Conservation (phyloP, 92 coral and sea anemone genomes). For the Blastomussa wellsi region DNA sequence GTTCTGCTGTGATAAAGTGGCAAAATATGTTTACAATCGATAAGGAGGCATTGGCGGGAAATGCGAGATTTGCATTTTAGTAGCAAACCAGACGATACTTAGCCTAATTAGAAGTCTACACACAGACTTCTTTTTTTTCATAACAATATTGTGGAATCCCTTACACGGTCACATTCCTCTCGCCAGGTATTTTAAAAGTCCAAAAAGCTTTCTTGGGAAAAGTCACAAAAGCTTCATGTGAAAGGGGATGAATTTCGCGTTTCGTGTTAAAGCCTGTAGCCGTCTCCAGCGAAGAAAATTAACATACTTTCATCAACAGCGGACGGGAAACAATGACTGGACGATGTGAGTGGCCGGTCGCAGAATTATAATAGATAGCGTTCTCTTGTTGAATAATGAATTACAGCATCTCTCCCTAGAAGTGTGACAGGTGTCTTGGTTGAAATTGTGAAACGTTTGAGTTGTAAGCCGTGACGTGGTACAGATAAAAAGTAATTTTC, state of each 20-base stretch:
- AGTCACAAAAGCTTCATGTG: neutral
- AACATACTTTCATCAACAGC: conserved; percentile 23
- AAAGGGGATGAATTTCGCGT: neutral
- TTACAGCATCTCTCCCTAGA: conserved; percentile 5
- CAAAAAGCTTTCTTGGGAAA: neutral
- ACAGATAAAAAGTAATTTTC: conserved; percentile 42
- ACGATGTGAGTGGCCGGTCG: conserved; percentile 29
- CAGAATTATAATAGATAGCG: conserved; percentile 45
- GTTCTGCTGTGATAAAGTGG: neutral
- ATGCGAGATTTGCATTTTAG: neutral
- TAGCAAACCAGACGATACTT: conserved; percentile 8
- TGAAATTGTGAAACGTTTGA: conserved; percentile 15
- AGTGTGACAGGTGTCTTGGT: conserved; percentile 26
- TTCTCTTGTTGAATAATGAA: conserved; percentile 39
- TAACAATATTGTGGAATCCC: conserved; percentile 4
- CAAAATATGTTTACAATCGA: neutral
- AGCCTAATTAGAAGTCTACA: conserved; percentile 7
- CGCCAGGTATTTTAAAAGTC: conserved; percentile 5
- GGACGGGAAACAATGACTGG: conserved; percentile 4
- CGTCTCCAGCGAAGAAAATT: conserved; percentile 22
- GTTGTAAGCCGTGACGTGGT: conserved; percentile 25
- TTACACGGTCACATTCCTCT: neutral
- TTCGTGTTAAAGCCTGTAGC: neutral
- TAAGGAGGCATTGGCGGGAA: neutral
- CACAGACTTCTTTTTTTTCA: conserved; percentile 20